phyloP scores from a whole-genome alignment of 2,797 vertebrate species.

The Cossypha polioptera region DNA sequence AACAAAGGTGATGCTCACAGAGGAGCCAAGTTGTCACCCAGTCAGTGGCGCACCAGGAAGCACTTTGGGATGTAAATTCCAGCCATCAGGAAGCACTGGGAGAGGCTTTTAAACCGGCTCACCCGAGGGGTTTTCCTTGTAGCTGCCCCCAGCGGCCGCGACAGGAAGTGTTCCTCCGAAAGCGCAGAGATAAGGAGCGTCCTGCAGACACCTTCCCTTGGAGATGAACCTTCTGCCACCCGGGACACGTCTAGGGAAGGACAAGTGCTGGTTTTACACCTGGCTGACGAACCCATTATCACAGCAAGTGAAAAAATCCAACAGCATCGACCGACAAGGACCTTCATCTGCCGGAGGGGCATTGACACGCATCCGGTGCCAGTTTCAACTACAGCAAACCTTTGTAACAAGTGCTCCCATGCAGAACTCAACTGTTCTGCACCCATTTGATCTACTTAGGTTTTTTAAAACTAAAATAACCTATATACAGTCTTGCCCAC shows the following conservation, averaged over 20 bases:
- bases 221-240: not conserved
- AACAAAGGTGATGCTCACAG: not conserved
- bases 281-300: not conserved
- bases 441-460: rapidly evolving
- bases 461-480: not conserved
- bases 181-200: not conserved
- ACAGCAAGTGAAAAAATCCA: not conserved
- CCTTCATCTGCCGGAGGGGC: not conserved
- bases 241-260: not conserved
- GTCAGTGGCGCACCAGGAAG: not conserved
- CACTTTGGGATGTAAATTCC: not conserved
- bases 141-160: not conserved
- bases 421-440: not conserved
- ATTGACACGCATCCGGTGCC: not conserved
- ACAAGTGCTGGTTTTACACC: not conserved
- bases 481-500: not conserved
- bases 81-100: not conserved
- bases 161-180: not conserved
- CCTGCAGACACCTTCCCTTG: not conserved
- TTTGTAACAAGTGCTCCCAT: not conserved
- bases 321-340: not conserved
- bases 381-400: not conserved
- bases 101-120: not conserved
- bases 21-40: not conserved
- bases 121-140: not conserved